Evolutionary conservation across 1,140 invertebrate species (phyloP).

Genomic region (Ostrea denselamellosa): DNA sequence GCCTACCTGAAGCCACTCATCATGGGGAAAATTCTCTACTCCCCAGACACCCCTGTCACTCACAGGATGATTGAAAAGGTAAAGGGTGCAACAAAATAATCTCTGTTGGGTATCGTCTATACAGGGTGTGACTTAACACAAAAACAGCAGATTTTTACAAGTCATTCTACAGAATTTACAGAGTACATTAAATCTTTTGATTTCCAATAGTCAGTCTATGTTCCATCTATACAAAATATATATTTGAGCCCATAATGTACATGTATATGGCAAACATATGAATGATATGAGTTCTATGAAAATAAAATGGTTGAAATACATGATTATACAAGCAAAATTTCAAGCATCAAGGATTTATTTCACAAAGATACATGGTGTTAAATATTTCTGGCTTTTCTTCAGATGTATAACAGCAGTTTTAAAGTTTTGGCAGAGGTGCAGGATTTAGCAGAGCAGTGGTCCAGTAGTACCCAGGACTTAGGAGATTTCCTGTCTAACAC

Average conservation of each 20-base stretch:
- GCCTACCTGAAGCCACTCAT: conserved; percentile 79
- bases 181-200: too few relatives aligned
- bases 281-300: too few relatives aligned
- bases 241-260: too few relatives aligned
- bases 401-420: conserved; percentile 74
- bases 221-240: too few relatives aligned
- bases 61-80: conserved; percentile 73
- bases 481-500: conserved; percentile 60
- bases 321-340: too few relatives aligned
- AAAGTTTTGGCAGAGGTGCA: conserved; percentile 67
- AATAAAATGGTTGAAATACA: too few relatives aligned
- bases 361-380: too few relatives aligned
- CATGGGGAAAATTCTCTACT: conserved; percentile 78
- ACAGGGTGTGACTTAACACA: neutral
- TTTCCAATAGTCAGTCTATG: too few relatives aligned
- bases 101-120: neutral
- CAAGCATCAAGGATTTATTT: too few relatives aligned
- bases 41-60: conserved; percentile 76
- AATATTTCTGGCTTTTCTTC: conserved; percentile 41
- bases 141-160: neutral
- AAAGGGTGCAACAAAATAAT: neutral
- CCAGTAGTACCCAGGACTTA: conserved; percentile 66
- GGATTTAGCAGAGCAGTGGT: conserved; percentile 69
- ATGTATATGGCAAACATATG: too few relatives aligned
- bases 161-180: too few relatives aligned